Percentiles rank a stretch among this genome's conserved stretches.
Evolutionary conservation across 2,797 vertebrate genomes (phyloP).

Genomic region (Dryobates pubescens): DNA sequence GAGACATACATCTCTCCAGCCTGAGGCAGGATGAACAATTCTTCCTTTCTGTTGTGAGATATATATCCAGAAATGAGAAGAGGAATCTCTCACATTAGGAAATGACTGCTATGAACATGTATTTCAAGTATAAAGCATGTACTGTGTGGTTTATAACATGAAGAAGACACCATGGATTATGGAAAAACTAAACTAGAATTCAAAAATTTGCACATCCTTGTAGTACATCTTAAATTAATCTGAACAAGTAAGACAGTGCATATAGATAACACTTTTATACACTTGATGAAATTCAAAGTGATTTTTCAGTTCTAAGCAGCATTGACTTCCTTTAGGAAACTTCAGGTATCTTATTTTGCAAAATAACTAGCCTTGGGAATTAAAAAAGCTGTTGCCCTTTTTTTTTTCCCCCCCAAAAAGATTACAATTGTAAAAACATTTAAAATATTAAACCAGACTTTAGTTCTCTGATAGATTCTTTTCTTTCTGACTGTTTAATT

Average conservation of each 20-base stretch:
- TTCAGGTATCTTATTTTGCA: background rate
- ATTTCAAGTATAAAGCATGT: background rate
- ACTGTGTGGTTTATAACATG: background rate
- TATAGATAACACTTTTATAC: background rate
- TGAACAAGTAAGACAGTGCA: background rate
- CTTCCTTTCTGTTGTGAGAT: background rate
- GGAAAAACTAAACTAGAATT: background rate
- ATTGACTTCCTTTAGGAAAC: background rate
- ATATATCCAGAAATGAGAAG: background rate
- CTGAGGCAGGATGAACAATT: background rate
- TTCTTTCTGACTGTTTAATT: background rate
- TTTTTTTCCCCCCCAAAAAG: accelerated
- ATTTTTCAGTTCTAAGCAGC: background rate
- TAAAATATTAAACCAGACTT: background rate
- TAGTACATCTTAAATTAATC: background rate
- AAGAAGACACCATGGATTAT: background rate
- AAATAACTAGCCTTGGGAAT: background rate
- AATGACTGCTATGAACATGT: background rate
- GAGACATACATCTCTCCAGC: background rate
- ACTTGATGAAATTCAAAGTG: background rate
- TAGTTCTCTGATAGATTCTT: background rate
- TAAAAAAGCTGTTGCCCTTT: background rate
- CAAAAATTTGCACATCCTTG: background rate
- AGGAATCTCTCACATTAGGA: background rate
- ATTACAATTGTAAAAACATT: background rate